Evolutionary conservation across 2,888 invertebrate genomes (phyloP), one percentile per base, ranked within the genome.

Genomic region (Parnassius orleans): DNA sequence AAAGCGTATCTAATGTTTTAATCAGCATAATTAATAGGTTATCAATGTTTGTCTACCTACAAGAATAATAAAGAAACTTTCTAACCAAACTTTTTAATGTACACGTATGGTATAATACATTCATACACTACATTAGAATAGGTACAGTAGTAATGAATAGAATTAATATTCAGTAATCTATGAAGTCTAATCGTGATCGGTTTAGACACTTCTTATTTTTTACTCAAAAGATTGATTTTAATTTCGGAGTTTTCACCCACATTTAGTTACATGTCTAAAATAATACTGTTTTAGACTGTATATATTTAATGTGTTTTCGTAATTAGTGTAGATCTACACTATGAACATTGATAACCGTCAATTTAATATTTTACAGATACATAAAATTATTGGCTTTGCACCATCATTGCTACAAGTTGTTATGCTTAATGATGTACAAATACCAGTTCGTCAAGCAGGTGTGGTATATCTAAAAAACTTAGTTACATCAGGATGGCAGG

Each of bases 381-480:
- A 91, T 69, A 90, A 89, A 93, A 98, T 99, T 68, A 98, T 98
- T 82, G 98, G 98, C 33, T 99, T 99, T 92, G 96, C 97, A 58
- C 99, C 99, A 57, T 94, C 96, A 55, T 92, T 99, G 64, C 93
- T 99, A 58, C 98, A 98, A 94, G 96, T 99, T 66, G 95, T 99
- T 61, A 98, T 98, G 97, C 94, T 95, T 85, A 94, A 94, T 75
- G 97, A 97, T 72, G 93, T 98, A 54, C 96, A 98, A 67, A 95
- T 97, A 93, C 97, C 98, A 68, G 96, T 98, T 0, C 93, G 99
- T 68, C 99, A 99, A 92, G 99, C 99, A 68, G 98, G 98, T 74
- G 99, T 96, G 48, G 97, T 99, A 71, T 99, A 98, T 90, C 92
- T 99, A 69, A 99, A 99, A 91, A 99, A 99, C 91, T 93, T 98